Conservation (phyloP, 92 coral and sea anemone species). For the Umimayanthus kanabou region DNA sequence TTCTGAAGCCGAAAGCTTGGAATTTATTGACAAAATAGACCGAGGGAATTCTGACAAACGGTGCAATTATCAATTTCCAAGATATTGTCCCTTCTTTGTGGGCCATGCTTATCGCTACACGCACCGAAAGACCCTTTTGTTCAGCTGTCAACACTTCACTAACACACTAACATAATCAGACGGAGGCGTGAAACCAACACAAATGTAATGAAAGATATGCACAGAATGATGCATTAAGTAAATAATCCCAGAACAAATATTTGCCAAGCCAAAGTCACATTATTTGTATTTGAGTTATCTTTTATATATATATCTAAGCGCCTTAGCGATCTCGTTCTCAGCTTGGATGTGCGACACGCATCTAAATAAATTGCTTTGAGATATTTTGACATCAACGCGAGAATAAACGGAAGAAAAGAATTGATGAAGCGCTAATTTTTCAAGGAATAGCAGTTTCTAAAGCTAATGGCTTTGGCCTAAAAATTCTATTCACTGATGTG, state of each 20-base stretch:
- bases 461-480: constrained; percentile 88
- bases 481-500: constrained; percentile 85
- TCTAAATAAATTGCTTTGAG: not conserved
- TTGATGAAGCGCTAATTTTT: constrained; percentile 91
- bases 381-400: constrained; percentile 21
- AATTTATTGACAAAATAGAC: not conserved
- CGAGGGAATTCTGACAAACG: constrained; percentile 6
- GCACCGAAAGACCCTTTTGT: constrained; percentile 56
- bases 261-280: constrained; percentile 68
- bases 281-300: constrained; percentile 49
- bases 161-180: constrained; percentile 67
- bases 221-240: constrained; percentile 69
- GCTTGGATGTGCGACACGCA: not conserved
- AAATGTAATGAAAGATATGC: constrained; percentile 86
- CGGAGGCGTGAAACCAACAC: constrained; percentile 79
- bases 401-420: constrained; percentile 42
- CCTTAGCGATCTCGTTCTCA: constrained; percentile 15
- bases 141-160: constrained; percentile 75
- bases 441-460: constrained; percentile 71
- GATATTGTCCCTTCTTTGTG: constrained; percentile 34
- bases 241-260: constrained; percentile 87
- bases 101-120: constrained; percentile 30
- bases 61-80: constrained; percentile 43
- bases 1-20: not conserved
- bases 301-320: constrained; percentile 9